Percentiles rank a stretch among this genome's conserved stretches.
phyloP scores from a whole-genome alignment of 2,113 vertebrate species.

The Drymodes brunneopygia region DNA sequence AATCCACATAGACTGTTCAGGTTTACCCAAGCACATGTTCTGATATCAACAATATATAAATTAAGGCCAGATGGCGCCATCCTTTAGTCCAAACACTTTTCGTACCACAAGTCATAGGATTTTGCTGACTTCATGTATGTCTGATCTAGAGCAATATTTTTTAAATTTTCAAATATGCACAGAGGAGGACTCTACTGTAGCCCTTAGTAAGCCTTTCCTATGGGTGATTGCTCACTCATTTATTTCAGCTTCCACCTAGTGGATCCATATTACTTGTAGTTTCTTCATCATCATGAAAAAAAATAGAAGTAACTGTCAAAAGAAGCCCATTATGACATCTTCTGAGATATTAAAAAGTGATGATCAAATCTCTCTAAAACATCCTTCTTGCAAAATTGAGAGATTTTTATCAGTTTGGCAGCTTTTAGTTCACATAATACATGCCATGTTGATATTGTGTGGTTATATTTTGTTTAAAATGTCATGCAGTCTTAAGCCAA shows the following conservation, averaged over 20 bases:
- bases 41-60: neutral
- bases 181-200: neutral
- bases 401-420: neutral
- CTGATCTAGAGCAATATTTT: neutral
- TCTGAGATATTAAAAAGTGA: neutral
- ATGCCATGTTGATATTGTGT: neutral
- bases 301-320: neutral
- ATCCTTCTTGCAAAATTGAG: neutral
- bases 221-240: neutral
- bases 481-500: neutral
- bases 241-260: neutral
- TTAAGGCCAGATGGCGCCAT: neutral
- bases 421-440: neutral
- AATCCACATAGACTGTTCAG: neutral
- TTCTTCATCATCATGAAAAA: neutral
- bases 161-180: neutral
- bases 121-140: neutral
- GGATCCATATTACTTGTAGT: neutral
- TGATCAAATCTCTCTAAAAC: neutral
- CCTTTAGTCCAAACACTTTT: neutral
- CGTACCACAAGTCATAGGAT: neutral
- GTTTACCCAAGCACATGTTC: neutral
- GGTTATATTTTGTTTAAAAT: slow-evolving; percentile 3
- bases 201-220: neutral
- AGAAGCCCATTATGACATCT: neutral